Conservation (phyloP, 2,797 vertebrate genomes). For the Argya squamiceps region DNA sequence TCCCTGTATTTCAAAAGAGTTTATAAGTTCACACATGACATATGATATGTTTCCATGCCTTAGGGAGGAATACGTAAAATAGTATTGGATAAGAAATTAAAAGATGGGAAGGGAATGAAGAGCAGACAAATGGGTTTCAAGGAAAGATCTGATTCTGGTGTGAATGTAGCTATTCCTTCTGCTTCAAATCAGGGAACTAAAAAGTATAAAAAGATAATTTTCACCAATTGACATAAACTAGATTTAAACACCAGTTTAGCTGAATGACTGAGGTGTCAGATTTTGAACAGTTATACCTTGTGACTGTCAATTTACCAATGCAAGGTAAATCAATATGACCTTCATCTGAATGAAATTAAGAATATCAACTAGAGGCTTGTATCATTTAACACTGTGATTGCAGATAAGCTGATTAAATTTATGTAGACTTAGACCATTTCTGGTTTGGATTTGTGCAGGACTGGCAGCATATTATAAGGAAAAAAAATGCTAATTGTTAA, state of each 20-base stretch:
- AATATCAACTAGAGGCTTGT: neutral
- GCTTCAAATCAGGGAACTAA: neutral
- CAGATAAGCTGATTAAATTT: neutral
- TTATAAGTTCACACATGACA: neutral
- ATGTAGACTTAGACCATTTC: neutral
- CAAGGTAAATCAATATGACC: neutral
- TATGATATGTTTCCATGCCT: neutral
- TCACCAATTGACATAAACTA: neutral
- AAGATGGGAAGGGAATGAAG: neutral
- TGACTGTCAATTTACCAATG: neutral
- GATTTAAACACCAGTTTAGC: neutral
- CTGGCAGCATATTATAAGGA: neutral
- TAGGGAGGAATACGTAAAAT: neutral
- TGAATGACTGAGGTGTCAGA: neutral
- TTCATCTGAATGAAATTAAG: neutral
- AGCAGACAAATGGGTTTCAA: neutral
- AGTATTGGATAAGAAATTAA: neutral
- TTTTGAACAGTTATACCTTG: neutral
- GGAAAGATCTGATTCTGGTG: neutral
- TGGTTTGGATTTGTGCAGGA: neutral
- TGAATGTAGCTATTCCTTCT: neutral
- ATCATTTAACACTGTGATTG: neutral
- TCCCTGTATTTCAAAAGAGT: neutral
- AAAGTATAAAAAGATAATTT: neutral
- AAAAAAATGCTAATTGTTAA: neutral